Evolutionary conservation across 2,113 vertebrate genomes (phyloP).

Genomic region (Tiliqua scincoides): DNA sequence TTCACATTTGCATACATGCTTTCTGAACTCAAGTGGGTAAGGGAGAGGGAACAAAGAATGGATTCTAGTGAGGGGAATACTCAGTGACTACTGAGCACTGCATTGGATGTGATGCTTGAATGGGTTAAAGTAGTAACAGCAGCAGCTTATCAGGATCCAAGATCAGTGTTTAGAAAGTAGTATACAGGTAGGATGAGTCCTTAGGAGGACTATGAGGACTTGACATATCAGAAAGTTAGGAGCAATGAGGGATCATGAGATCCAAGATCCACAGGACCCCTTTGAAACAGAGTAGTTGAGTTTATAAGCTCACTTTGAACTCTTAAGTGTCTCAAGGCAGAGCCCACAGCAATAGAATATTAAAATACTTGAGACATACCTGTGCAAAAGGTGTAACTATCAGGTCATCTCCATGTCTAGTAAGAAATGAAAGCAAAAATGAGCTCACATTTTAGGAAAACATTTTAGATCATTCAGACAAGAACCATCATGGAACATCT

Average conservation of each 20-base stretch:
- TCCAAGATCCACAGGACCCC: not conserved
- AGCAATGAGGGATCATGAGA: not conserved
- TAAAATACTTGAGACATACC: conserved; percentile 63
- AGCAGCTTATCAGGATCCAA: not conserved
- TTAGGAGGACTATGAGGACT: not conserved
- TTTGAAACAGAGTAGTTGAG: not conserved
- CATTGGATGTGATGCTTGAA: not conserved
- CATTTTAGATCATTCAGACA: not conserved
- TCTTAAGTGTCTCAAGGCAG: not conserved
- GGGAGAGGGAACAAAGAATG: not conserved
- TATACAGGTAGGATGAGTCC: too few relatives aligned
- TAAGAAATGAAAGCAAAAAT: conserved; percentile 52
- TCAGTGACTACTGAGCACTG: not conserved
- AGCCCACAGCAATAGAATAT: not conserved
- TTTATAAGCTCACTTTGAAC: not conserved
- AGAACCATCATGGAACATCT: not conserved
- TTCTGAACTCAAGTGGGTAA: not conserved
- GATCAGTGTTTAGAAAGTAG: not conserved
- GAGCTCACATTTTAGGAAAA: not conserved
- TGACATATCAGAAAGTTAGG: not conserved
- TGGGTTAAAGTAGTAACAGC: not conserved
- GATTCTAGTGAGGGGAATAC: not conserved
- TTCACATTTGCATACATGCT: not conserved
- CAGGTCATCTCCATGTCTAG: conserved; percentile 93
- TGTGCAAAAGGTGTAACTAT: conserved; percentile 98